A percentile compares a stretch with the other conserved stretches of the same genome.
Conservation (phyloP, 2,888 invertebrate genomes). For the Sminthurides aquaticus region DNA sequence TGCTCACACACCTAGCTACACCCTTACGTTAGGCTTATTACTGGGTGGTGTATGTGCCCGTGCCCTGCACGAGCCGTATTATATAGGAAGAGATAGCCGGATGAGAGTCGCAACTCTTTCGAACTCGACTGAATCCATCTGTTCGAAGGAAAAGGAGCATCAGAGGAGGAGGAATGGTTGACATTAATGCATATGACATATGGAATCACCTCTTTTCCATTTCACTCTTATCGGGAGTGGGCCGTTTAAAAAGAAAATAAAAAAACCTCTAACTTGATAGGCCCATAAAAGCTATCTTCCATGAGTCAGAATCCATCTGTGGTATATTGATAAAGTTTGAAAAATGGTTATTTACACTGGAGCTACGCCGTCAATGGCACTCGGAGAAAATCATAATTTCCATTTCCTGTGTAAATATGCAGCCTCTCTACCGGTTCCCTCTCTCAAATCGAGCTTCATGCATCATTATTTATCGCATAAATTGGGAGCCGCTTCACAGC, state of each 20-base stretch:
- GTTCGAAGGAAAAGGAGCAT: slow-evolving; percentile 14
- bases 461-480: slow-evolving; percentile 42
- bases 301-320: slow-evolving; percentile 44
- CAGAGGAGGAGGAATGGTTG: slow-evolving; percentile 26
- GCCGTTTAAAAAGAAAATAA: slow-evolving; percentile 18
- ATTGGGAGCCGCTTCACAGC: slow-evolving; percentile 38
- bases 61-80: too few relatives aligned
- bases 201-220: slow-evolving; percentile 42
- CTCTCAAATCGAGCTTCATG: slow-evolving; percentile 34
- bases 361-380: slow-evolving; percentile 43
- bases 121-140: slow-evolving; percentile 19
- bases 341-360: slow-evolving; percentile 45
- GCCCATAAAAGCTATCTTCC: slow-evolving; percentile 43
- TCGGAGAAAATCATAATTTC: slow-evolving; percentile 44
- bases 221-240: slow-evolving; percentile 31
- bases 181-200: slow-evolving; percentile 43
- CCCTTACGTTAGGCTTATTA: too few relatives aligned
- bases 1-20: too few relatives aligned
- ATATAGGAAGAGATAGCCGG: too few relatives aligned
- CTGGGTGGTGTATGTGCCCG: too few relatives aligned
- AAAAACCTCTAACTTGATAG: slow-evolving; percentile 42
- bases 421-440: slow-evolving; percentile 14
- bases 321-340: slow-evolving; percentile 46
- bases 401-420: slow-evolving; percentile 44
- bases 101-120: too few relatives aligned